A percentile compares a stretch with the other conserved stretches of the same genome.
Evolutionary conservation across 2,888 invertebrate species (phyloP).

Genomic region (Nasonia oneida): DNA sequence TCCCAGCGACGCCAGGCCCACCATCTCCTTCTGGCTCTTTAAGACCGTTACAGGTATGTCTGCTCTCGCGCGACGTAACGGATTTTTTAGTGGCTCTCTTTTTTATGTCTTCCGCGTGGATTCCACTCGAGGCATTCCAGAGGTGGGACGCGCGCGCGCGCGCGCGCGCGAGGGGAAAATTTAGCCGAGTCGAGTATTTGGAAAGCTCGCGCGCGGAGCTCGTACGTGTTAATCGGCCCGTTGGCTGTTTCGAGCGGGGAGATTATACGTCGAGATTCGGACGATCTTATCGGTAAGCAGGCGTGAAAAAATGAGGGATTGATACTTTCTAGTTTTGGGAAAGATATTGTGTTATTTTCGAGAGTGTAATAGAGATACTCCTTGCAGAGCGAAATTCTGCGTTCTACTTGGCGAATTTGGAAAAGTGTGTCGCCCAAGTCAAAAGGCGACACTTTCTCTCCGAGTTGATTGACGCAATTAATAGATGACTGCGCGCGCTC

Average conservation of each 20-base stretch:
- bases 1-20: conserved; percentile 95
- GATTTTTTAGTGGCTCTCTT: conserved; percentile 14
- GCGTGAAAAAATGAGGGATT: conserved; percentile 4
- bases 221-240: not conserved
- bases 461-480: conserved; percentile 22
- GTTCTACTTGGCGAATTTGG: not conserved
- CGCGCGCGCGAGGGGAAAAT: not conserved
- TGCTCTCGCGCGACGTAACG: conserved; percentile 8
- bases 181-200: not conserved
- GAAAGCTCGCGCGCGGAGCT: not conserved
- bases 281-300: not conserved
- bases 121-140: conserved; percentile 22
- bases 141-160: not conserved
- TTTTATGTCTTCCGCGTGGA: conserved; percentile 31
- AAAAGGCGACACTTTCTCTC: conserved; percentile 33
- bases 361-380: not conserved
- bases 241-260: not conserved
- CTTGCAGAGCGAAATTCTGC: not conserved
- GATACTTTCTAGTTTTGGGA: not conserved
- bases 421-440: conserved; percentile 31
- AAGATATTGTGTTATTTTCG: not conserved
- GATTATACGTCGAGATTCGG: not conserved
- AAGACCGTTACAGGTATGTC: conserved; percentile 92
- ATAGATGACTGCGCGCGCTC: not conserved
- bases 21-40: conserved; percentile 97